phyloP scores from a whole-genome alignment of 1,140 invertebrate species.

The Uloborus diversus region DNA sequence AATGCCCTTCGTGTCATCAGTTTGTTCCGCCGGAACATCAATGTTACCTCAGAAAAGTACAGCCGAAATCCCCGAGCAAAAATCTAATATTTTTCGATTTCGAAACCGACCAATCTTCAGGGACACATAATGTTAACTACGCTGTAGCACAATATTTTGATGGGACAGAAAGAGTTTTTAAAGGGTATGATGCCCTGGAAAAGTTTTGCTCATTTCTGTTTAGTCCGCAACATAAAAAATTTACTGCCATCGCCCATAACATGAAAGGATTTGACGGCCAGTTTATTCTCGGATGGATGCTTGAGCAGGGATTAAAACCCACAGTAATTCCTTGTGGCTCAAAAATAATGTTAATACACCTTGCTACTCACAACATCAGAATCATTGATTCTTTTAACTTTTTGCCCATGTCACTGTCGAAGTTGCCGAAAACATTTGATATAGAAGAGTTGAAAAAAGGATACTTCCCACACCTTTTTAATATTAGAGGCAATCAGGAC shows the following conservation, averaged over 20 bases:
- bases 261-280: conserved; percentile 10
- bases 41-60: too few species aligned
- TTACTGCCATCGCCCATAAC: conserved; percentile 69
- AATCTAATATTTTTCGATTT: background rate
- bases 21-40: too few species aligned
- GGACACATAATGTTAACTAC: background rate
- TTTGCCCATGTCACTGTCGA: conserved; percentile 27
- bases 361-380: background rate
- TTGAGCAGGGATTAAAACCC: background rate
- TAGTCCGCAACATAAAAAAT: background rate
- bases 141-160: background rate
- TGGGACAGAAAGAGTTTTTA: background rate
- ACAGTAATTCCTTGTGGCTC: background rate
- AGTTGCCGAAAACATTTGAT: background rate
- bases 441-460: background rate
- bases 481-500: background rate
- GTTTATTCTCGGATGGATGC: background rate
- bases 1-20: too few species aligned
- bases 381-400: conserved; percentile 42
- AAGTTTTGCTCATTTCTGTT: background rate
- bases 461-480: background rate
- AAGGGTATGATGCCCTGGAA: background rate
- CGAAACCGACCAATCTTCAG: background rate
- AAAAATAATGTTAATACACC: background rate
- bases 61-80: too few species aligned